These are phyloP conservation scores for Oenanthe melanoleuca DNA, from an alignment of 2,113 vertebrate species.

Conservation along the genomic window DNA sequence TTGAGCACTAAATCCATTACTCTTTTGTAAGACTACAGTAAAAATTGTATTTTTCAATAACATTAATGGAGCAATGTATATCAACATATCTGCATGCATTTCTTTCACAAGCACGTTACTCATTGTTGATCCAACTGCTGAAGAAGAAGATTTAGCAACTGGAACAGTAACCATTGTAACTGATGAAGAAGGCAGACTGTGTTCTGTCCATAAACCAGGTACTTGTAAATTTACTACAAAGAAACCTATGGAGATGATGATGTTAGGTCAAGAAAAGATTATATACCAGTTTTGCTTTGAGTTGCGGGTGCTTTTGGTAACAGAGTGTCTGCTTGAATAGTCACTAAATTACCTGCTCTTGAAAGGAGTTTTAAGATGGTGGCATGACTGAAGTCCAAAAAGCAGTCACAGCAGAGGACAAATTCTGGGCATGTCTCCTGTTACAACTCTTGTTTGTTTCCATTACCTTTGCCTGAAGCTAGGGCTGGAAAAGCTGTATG, in stretches of 20 bases:
- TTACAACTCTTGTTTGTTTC: not conserved
- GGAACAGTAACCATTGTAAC: conserved; percentile 87
- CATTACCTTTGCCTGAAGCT: not conserved
- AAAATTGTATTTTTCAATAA: not conserved
- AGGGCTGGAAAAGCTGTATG: not conserved
- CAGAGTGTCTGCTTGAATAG: not conserved
- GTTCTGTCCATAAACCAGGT: conserved; percentile 94
- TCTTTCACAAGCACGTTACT: conserved; percentile 80
- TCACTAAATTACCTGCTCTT: not conserved
- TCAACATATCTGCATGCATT: not conserved
- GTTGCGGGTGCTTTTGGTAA: not conserved
- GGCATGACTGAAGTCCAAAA: not conserved
- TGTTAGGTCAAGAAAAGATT: not conserved
- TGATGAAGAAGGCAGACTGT: conserved; percentile 87
- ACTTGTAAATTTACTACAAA: not conserved
- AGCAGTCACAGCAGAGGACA: not conserved
- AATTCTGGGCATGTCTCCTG: not conserved
- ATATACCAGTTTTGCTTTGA: not conserved
- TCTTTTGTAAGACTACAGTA: not conserved
- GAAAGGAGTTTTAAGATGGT: not conserved
- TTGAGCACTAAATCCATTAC: not conserved
- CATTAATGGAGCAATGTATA: not conserved
- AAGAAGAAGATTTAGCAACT: conserved; percentile 89
- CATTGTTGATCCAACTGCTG: conserved; percentile 90
- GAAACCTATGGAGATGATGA: not conserved